These are phyloP conservation scores for Polyploca ridens DNA, from an alignment of 2,888 invertebrate genomes.

Conservation along the genomic window DNA sequence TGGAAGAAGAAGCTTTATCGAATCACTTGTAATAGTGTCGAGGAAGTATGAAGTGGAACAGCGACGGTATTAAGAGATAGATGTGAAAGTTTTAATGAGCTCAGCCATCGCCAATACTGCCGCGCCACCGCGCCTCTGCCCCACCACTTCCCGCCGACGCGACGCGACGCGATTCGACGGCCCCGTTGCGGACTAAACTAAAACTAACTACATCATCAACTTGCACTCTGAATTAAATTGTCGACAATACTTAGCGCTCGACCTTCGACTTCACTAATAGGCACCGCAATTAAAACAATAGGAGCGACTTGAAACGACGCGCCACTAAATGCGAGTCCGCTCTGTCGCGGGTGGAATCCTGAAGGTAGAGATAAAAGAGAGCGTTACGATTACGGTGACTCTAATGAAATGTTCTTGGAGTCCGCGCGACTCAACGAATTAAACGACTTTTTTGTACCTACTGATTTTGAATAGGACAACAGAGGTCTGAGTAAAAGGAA, in stretches of 20 bases:
- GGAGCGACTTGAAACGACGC: neutral
- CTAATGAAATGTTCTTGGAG: neutral
- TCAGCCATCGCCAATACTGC: neutral
- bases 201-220: neutral
- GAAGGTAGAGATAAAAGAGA: neutral
- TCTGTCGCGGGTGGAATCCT: neutral
- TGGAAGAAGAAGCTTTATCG: neutral
- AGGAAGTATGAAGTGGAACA: neutral
- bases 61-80: neutral
- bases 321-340: neutral
- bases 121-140: neutral
- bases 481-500: neutral
- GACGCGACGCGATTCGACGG: neutral
- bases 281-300: neutral
- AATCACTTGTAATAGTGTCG: neutral
- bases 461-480: neutral
- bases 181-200: neutral
- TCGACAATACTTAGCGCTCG: constrained; percentile 2
- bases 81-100: constrained; percentile 3
- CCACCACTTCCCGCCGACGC: too few relatives aligned
- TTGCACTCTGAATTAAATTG: neutral
- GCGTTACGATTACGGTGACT: neutral
- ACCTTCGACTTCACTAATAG: neutral
- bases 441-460: neutral
- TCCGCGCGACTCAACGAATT: neutral